Conservation (phyloP, 2,797 vertebrate genomes). For the Anniella stebbinsi region DNA sequence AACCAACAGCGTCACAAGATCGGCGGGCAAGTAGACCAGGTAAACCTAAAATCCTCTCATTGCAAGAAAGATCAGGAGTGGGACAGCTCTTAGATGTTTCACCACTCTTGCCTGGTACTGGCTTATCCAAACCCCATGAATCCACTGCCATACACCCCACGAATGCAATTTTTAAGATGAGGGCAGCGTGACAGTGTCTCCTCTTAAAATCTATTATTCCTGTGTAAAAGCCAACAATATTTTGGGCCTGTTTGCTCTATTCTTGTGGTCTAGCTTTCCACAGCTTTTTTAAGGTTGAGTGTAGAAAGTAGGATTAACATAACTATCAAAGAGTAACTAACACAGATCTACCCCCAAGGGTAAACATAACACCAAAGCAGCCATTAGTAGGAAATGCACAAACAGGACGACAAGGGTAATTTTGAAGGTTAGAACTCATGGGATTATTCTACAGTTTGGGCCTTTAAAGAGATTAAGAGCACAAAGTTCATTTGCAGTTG, state of each 20-base stretch:
- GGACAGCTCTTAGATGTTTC: too few relatives aligned
- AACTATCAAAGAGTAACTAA: background rate
- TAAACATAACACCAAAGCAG: background rate
- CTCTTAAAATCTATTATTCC: background rate
- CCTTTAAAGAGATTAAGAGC: background rate
- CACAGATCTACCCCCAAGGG: background rate
- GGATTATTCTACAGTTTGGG: background rate
- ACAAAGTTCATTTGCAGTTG: background rate
- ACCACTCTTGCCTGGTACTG: too few relatives aligned
- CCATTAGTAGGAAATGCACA: background rate
- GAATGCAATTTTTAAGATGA: too few relatives aligned
- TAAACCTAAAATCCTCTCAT: too few relatives aligned
- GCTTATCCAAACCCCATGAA: too few relatives aligned
- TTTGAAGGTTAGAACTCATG: background rate
- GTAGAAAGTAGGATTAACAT: background rate
- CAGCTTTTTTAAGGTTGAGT: background rate
- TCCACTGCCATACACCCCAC: too few relatives aligned
- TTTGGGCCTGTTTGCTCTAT: background rate
- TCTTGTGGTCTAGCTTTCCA: background rate
- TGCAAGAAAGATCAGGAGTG: too few relatives aligned
- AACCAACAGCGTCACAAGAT: too few relatives aligned
- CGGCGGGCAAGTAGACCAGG: too few relatives aligned
- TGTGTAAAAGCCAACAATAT: background rate
- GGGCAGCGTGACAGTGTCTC: background rate
- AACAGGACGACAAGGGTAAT: background rate